phyloP scores from a whole-genome alignment of 2,888 invertebrate species.

The Thymelicus sylvestris region DNA sequence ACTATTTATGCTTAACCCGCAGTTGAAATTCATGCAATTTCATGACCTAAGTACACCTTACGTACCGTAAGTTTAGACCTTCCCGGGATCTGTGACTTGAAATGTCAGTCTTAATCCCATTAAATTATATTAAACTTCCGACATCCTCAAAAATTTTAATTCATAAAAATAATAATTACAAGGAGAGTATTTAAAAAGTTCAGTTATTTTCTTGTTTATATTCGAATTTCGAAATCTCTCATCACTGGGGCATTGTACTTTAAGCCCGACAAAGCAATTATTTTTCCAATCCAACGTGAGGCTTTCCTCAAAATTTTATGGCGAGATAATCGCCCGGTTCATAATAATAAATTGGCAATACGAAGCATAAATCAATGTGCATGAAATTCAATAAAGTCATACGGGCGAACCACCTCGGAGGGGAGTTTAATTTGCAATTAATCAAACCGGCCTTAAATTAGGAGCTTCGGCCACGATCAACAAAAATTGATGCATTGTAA shows the following conservation, averaged over 20 bases:
- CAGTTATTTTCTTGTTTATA: constrained; percentile 9
- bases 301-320: constrained; percentile 36
- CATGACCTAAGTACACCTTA: no score
- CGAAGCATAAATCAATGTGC: constrained; percentile 73
- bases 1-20: no score
- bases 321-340: constrained; percentile 34
- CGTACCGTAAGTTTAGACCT: no score
- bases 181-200: constrained; percentile 1
- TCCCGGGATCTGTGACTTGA: no score
- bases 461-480: constrained; percentile 69
- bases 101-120: no score
- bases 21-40: no score
- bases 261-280: constrained; percentile 27
- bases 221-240: constrained; percentile 13
- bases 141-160: no score
- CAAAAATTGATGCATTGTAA: constrained; percentile 61
- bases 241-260: constrained; percentile 24
- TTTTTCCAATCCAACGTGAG: constrained; percentile 28
- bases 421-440: constrained; percentile 83
- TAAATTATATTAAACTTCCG: no score
- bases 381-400: constrained; percentile 84
- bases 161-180: background rate
- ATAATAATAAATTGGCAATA: constrained; percentile 75
- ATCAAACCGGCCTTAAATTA: constrained; percentile 77
- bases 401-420: constrained; percentile 72